Evolutionary conservation across 1,140 invertebrate species (phyloP), one percentile per base, ranked within the genome.

Genomic region (Bilobella aurantiaca): DNA sequence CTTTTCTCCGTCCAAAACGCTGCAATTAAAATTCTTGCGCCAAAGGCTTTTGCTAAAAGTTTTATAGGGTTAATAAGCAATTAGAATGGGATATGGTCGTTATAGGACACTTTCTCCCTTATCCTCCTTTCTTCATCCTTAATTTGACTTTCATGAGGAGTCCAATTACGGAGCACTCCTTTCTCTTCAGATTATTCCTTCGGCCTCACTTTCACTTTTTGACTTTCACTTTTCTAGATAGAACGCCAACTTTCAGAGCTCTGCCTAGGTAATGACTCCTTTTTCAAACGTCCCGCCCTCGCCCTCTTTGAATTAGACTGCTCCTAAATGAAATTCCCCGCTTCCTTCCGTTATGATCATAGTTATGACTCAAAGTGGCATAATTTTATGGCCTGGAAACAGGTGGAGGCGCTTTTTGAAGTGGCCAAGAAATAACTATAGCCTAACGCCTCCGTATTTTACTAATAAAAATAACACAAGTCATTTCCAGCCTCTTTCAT

Each of bases 261-360:
- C 34, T 42, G 8, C 18, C 18, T 8, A 18, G 8, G 34, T 42
- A 42, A 42, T 42, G 34, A 42, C 34, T 42, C 34, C 34, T 42
- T 42, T 42, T 42, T 42, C 34, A 42, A 42, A 42, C 18, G 18
- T 42, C 34, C 34, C 18, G 34, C 8, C 34, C 18, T 42, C n/a
- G n/a, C n/a, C 34, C 34, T 42, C 18, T 42, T 42, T 12, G 8
- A 18, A 42, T 42, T 42, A 42, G 34, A 42, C 18, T 42, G 8
- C 18, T 42, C 34, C 34, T 42, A 8, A 8, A 18, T 42, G 18
- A 42, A 53, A 53, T 53, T 53, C 49, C 49, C 25, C 49, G 8
- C 23, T 53, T 53, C 49, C 49, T 53, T 53, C 49, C 12, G 49
- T 53, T 53, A 53, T 53, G 49, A 53, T 12, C 49, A 23, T 53